Base-by-base conservation (phyloP, 2,113 vertebrate species). In the Promerops cafer region DNA sequence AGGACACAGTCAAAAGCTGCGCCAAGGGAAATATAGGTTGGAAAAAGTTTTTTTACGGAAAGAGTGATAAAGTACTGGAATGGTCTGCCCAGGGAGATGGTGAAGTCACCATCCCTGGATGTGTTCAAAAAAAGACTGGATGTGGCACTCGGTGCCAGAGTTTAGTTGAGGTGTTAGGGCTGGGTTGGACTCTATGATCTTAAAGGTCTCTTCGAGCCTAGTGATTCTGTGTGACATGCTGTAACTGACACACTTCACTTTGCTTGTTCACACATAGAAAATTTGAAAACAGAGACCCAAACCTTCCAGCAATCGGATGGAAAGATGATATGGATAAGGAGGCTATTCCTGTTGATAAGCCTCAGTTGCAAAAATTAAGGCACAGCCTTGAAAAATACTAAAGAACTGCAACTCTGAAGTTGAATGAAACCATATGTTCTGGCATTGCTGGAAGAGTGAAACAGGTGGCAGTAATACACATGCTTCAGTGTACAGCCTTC, bases 241-340 rank as follows among this genome's bases (percentile, higher is more conserved):
- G 12, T 27, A 71, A 53, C 3, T 59, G 39, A 30, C 27, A 54
- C 9, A 8, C 12, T 78, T 23, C 23, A 22, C 10, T 71, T 63
- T 35, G 16, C 11, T 8, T 2, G 0, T 33, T 74, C 2, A 2
- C 6, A 2, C 33, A 44, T 8, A 44, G 49, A 80, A 80, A 44
- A 57, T 3, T 2, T 50, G 10, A 81, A 60, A 61, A 8, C 1
- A 10, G 61, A 47, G 23, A 54, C 5, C 5, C 39, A 52, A 45
- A 59, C 16, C 7, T 77, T 54, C 16, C 33, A 91, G 18, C 3
- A n/a, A 33, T 22, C 4, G 6, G 47, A 49, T 10, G 21, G 10
- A 86, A 75, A 83, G 57, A 26, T 5, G 4, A 10, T 9, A 65
- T 3, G 6, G 42, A 19, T 69, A 70, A 82, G 13, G 16, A 88